A percentile compares a stretch with the other conserved stretches of the same genome.
Evolutionary conservation across 2,888 invertebrate genomes (phyloP).

Genomic region (Eueremaeus valkanovi): DNA sequence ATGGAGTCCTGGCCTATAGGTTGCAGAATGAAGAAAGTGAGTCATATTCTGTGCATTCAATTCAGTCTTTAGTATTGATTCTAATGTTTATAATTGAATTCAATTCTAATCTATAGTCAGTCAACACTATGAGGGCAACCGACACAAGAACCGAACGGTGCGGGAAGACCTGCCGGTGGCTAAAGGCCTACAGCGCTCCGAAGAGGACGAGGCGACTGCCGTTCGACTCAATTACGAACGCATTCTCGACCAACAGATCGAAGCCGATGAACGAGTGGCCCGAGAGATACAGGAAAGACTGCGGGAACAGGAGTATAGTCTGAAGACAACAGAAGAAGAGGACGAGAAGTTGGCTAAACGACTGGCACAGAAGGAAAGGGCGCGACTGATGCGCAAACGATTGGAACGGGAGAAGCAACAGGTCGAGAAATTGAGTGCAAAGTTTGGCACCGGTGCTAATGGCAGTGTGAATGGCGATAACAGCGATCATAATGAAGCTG

Average conservation of each 20-base stretch:
- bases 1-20: slow-evolving; percentile 72
- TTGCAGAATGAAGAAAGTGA: slow-evolving; percentile 76
- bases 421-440: slow-evolving; percentile 47
- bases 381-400: slow-evolving; percentile 51
- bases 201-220: slow-evolving; percentile 60
- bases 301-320: slow-evolving; percentile 31
- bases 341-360: slow-evolving; percentile 48
- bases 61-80: too few relatives aligned
- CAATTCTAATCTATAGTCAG: slow-evolving; percentile 56
- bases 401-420: slow-evolving; percentile 54
- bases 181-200: slow-evolving; percentile 66
- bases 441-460: slow-evolving; percentile 4
- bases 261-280: slow-evolving; percentile 44
- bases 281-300: slow-evolving; percentile 43
- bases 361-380: slow-evolving; percentile 59
- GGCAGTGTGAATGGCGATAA: neutral
- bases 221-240: slow-evolving; percentile 45
- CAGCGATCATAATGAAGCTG: too few relatives aligned
- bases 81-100: neutral
- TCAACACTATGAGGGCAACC: slow-evolving; percentile 71
- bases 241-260: slow-evolving; percentile 62
- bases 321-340: slow-evolving; percentile 39
- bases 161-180: slow-evolving; percentile 74
- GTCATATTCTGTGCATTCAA: too few relatives aligned
- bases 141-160: slow-evolving; percentile 68